These are phyloP conservation scores for Sycon ciliatum DNA, from an alignment of 37 sponge, comb jelly and placozoan genomes.

Conservation along the genomic window DNA sequence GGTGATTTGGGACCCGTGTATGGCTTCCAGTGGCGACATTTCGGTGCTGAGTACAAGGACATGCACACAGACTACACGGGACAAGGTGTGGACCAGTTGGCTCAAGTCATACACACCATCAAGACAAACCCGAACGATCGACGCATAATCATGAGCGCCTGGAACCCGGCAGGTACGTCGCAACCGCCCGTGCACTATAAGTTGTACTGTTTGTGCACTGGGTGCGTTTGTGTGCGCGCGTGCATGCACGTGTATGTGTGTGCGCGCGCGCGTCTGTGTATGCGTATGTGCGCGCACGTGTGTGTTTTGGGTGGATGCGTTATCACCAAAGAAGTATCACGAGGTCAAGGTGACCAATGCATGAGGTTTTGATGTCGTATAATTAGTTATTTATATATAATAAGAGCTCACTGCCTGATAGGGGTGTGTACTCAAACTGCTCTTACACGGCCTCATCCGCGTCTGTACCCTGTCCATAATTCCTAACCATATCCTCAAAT, in stretches of 20 bases:
- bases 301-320: no score
- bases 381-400: no score
- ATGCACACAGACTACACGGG: conserved; percentile 88
- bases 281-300: conserved; percentile 11
- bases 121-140: conserved; percentile 82
- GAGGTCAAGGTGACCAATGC: no score
- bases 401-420: no score
- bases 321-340: no score
- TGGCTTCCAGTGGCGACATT: conserved; percentile 98
- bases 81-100: conserved; percentile 88
- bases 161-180: conserved; percentile 63
- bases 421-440: no score
- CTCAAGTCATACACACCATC: conserved; percentile 82
- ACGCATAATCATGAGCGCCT: conserved; percentile 91
- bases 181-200: not conserved
- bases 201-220: not conserved
- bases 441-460: no score
- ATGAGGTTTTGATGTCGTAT: no score
- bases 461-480: no score
- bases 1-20: conserved; percentile 96
- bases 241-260: conserved; percentile 14
- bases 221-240: conserved; percentile 18
- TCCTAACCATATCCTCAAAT: no score
- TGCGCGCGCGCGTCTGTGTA: conserved; percentile 1
- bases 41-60: conserved; percentile 85